These are phyloP conservation scores for Heterodera carotae DNA, from an alignment of 1,140 invertebrate genomes.

Conservation along the genomic window DNA sequence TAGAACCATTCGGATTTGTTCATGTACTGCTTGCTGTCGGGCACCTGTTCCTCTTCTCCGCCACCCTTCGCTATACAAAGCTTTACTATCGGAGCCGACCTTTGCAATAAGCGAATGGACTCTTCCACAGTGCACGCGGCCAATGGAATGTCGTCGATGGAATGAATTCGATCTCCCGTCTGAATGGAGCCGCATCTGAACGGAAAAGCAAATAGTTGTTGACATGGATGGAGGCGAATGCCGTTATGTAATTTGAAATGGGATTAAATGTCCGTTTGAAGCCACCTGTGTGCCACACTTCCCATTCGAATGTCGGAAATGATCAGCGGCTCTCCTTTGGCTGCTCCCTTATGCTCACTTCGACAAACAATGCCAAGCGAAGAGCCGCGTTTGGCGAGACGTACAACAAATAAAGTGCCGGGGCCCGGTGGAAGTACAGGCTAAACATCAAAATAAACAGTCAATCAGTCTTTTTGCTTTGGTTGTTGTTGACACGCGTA, in stretches of 20 bases:
- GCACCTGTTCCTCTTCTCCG: slow-evolving; percentile 66
- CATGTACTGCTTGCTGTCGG: not conserved
- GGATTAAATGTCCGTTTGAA: slow-evolving; percentile 3
- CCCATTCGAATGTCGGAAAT: slow-evolving; percentile 84
- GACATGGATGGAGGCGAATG: no score
- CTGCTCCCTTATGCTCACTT: slow-evolving; percentile 69
- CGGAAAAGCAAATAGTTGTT: no score
- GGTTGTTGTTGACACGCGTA: not conserved
- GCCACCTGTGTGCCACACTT: slow-evolving; percentile 77
- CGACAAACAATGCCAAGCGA: slow-evolving; percentile 84
- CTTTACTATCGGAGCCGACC: slow-evolving; percentile 75
- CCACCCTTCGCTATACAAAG: slow-evolving; percentile 74
- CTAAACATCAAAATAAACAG: slow-evolving; percentile 71
- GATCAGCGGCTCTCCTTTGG: slow-evolving; percentile 73
- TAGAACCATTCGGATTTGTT: not conserved
- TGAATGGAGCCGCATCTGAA: slow-evolving; percentile 76
- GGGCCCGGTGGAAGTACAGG: slow-evolving; percentile 80
- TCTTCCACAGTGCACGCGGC: slow-evolving; percentile 72
- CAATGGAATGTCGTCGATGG: slow-evolving; percentile 81
- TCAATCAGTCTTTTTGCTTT: not conserved
- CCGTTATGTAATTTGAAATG: no score
- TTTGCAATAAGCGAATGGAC: slow-evolving; percentile 71
- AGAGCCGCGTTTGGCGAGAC: slow-evolving; percentile 77
- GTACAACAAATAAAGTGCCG: slow-evolving; percentile 81
- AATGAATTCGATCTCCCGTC: slow-evolving; percentile 81